Evolutionary conservation across 2,888 invertebrate species (phyloP).

Genomic region (Zygogramma bicolorata): DNA sequence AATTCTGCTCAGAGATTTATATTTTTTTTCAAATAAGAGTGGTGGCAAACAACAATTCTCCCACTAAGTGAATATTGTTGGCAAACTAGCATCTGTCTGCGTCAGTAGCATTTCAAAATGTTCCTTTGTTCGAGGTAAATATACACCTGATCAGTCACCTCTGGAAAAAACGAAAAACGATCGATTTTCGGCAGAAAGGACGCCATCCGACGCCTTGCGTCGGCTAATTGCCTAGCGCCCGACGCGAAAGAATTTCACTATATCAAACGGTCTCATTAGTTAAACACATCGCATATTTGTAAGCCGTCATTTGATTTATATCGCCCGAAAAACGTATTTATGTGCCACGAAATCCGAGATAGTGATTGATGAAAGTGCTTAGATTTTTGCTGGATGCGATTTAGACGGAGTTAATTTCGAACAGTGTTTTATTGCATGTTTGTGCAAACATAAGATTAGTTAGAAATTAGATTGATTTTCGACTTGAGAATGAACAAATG

Average conservation of each 20-base stretch:
- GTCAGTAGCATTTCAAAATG: background rate
- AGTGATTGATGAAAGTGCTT: constrained; percentile 40
- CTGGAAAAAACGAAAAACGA: background rate
- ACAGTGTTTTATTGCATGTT: background rate
- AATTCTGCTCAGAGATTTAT: too few species aligned
- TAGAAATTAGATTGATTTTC: background rate
- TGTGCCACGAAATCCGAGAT: constrained; percentile 49
- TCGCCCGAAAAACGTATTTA: constrained; percentile 50
- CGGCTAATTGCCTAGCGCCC: constrained; percentile 44
- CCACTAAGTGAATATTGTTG: too few species aligned
- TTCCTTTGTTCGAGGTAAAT: constrained; percentile 24
- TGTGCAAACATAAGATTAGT: background rate
- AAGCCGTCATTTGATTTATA: constrained; percentile 56
- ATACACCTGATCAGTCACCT: background rate
- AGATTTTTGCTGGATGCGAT: constrained; percentile 26
- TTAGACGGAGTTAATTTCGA: constrained; percentile 7
- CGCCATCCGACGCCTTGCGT: constrained; percentile 28
- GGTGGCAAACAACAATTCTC: too few species aligned
- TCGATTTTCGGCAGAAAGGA: constrained; percentile 21
- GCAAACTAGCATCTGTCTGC: too few species aligned
- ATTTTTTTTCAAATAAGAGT: too few species aligned
- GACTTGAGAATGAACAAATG: too few species aligned
- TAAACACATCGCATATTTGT: constrained; percentile 57
- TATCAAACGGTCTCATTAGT: constrained; percentile 56
- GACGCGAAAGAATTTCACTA: constrained; percentile 50